These are phyloP conservation scores for Pteruthius melanotis DNA, from an alignment of 2,113 vertebrate genomes.

Conservation along the genomic window DNA sequence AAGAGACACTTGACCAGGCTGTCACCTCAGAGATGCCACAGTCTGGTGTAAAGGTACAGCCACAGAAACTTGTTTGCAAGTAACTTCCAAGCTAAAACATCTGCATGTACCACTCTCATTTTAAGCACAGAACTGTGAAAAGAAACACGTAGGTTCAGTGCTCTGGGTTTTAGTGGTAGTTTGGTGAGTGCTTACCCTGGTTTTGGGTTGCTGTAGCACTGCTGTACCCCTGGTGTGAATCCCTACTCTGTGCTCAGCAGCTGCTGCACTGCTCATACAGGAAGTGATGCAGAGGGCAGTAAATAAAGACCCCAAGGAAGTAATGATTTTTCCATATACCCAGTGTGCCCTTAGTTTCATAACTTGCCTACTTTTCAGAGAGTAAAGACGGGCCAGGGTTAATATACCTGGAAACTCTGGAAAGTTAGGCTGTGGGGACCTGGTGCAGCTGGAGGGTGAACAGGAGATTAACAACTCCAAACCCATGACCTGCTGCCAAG, in stretches of 20 bases:
- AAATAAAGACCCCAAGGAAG: neutral
- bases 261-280: rapidly evolving
- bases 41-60: neutral
- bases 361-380: neutral
- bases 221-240: neutral
- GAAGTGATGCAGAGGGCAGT: neutral
- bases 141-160: neutral
- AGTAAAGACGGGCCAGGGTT: neutral
- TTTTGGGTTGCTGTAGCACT: neutral
- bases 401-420: neutral
- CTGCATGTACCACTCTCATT: rapidly evolving
- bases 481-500: neutral
- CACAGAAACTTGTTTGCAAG: neutral
- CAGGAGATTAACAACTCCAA: neutral
- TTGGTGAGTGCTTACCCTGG: neutral
- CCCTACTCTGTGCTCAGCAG: neutral
- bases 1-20: neutral
- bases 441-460: neutral
- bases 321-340: neutral
- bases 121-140: neutral
- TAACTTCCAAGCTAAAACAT: neutral
- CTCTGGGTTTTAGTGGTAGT: neutral
- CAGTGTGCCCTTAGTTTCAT: neutral
- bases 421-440: neutral
- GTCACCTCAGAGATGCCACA: rapidly evolving